Evolutionary conservation across 2,888 invertebrate genomes (phyloP).

Genomic region (Noctua janthina): DNA sequence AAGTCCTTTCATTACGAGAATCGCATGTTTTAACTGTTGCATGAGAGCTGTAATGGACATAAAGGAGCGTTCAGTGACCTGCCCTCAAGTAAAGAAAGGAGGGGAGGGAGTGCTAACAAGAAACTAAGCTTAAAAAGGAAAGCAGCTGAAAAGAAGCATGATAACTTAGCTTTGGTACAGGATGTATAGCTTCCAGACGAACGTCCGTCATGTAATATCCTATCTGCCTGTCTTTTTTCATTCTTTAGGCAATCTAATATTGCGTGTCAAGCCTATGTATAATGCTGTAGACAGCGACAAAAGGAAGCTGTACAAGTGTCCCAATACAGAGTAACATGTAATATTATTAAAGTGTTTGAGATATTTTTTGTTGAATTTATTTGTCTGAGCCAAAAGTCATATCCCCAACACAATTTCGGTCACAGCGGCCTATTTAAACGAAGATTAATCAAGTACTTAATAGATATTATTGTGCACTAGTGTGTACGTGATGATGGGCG

Average conservation of each 20-base stretch:
- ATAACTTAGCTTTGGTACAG: neutral
- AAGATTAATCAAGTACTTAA: neutral
- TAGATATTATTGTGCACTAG: neutral
- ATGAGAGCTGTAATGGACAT: constrained; percentile 16
- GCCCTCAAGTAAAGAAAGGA: neutral
- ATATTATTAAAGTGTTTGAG: constrained; percentile 23
- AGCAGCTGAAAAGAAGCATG: neutral
- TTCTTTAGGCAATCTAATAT: neutral
- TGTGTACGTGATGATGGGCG: neutral
- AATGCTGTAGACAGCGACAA: constrained; percentile 3
- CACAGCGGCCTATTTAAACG: no score
- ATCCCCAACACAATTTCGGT: neutral
- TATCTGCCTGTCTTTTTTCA: constrained; percentile 4
- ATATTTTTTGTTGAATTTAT: constrained; percentile 8
- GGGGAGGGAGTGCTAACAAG: neutral
- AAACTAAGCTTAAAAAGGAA: neutral
- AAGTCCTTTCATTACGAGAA: constrained; percentile 50
- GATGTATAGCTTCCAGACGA: neutral
- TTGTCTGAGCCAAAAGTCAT: neutral
- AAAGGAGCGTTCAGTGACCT: neutral
- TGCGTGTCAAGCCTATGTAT: constrained; percentile 8
- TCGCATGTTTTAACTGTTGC: constrained; percentile 39
- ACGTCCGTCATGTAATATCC: neutral
- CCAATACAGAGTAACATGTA: constrained; percentile 19
- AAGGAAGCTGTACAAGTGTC: neutral